Base-by-base conservation (phyloP, 2,113 vertebrate genomes). In the Forbesichthys agassizii region DNA sequence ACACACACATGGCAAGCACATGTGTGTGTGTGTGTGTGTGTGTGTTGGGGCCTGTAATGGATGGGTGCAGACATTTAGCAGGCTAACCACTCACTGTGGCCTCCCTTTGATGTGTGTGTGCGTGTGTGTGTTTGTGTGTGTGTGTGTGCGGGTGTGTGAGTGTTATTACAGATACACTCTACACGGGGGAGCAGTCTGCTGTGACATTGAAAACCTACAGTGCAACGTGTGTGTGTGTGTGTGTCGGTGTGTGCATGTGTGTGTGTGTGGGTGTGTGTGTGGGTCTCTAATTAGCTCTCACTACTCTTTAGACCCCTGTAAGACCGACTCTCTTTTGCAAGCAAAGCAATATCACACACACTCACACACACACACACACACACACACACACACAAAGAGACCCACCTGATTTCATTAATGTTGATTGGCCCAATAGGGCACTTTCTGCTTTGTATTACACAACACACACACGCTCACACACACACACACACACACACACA, bases 201-300 rank as follows among this genome's bases (percentile, higher is more conserved):
- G 85, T 90, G 88, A 90, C 88, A 87, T 90, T 90, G 88, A 90
- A 87, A 88, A 85, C 79, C 83, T 85, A 84, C 81, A 76, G 76
- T 79, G 77, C 68, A 84, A 84, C 64, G 76, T 75, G 68, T 66
- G 81, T 48, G 57, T 79, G 80, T 16, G 56, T 11, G 55, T 27
- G 27, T 27, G 56, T 27, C 27, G 12, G 56, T 12, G 27, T 33
- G 18, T 58, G 56, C 33, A 27, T 58, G 56, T 58, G 56, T 58
- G 56, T 33, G 20, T 11, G 56, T 58, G 20, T 16, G 9, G 13
- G 56, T 18, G 56, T 58, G 27, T 59, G 27, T 59, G 20, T 82
- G 64, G 16, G 16, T 16, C 16, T 80, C 20, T 20, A 20, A 20
- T 20, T 20, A 20, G 20, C 20, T 20, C 1, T 20, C 20, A 20